A percentile compares a stretch with the other conserved stretches of the same genome.
phyloP scores from a whole-genome alignment of 92 coral and sea anemone species.

The Parazoanthus swiftii region DNA sequence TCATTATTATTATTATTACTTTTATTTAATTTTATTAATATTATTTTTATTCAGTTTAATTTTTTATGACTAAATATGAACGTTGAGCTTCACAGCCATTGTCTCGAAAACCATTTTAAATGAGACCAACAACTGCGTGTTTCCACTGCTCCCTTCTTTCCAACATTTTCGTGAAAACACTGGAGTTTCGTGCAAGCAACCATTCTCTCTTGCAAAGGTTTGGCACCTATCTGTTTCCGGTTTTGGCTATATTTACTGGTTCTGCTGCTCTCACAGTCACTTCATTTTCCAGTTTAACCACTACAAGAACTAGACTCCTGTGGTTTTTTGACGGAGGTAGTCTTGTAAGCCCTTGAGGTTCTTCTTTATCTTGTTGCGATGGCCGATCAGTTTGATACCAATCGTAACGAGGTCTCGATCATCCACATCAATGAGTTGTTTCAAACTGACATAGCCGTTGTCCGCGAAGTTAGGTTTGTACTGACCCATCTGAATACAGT shows the following conservation, averaged over 20 bases:
- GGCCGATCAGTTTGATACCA: conserved; percentile 91
- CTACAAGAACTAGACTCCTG: too few relatives aligned
- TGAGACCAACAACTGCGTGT: too few relatives aligned
- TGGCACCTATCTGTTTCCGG: background rate
- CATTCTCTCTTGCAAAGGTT: background rate
- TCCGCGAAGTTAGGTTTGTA: conserved; percentile 70
- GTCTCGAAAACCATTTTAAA: too few relatives aligned
- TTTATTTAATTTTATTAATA: too few relatives aligned
- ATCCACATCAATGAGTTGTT: conserved; percentile 62
- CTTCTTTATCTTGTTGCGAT: conserved; percentile 90
- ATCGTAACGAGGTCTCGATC: conserved; percentile 73
- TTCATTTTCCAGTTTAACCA: background rate
- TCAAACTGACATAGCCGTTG: conserved; percentile 72
- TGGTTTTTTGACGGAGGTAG: conserved; percentile 15
- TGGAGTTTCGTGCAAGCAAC: background rate
- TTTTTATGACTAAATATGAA: too few relatives aligned
- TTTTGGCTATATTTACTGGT: background rate
- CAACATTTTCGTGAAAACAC: background rate
- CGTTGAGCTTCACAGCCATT: too few relatives aligned
- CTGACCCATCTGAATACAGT: conserved; percentile 87
- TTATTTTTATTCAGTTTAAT: too few relatives aligned
- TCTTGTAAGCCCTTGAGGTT: conserved; percentile 59
- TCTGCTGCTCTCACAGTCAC: background rate
- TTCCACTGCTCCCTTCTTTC: background rate
- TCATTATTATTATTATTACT: too few relatives aligned